A percentile compares a stretch with the other conserved stretches of the same genome.
These are phyloP conservation scores for Bolborhynchus lineola DNA, from an alignment of 2,113 vertebrate species.

Conservation along the genomic window DNA sequence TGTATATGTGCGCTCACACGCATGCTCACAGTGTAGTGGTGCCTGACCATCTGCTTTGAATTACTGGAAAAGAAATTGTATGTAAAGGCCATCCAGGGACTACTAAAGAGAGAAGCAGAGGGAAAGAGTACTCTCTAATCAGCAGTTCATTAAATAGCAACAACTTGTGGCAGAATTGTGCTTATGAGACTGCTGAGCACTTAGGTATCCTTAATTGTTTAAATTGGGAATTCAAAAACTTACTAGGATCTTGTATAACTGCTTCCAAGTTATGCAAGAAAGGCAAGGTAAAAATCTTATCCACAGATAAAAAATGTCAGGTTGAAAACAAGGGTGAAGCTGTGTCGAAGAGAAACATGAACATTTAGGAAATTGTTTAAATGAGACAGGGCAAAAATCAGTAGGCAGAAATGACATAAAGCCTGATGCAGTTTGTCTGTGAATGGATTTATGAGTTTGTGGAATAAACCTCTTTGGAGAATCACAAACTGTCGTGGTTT, in stretches of 20 bases:
- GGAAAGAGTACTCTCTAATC: conserved; percentile 5
- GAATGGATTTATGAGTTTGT: neutral
- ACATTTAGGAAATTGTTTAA: neutral
- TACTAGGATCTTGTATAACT: neutral
- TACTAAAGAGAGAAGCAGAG: neutral
- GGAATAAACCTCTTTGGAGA: neutral
- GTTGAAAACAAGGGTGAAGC: neutral
- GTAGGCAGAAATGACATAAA: neutral
- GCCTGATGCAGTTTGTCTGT: neutral
- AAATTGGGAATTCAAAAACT: conserved; percentile 7
- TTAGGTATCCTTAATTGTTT: conserved; percentile 23
- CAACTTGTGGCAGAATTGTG: conserved; percentile 16
- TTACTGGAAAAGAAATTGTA: conserved; percentile 1
- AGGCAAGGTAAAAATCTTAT: neutral
- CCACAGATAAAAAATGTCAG: neutral
- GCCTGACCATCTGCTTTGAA: conserved; percentile 14
- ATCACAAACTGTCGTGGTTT: too few relatives aligned
- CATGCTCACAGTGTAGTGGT: neutral
- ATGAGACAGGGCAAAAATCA: neutral
- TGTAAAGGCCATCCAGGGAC: conserved; percentile 1
- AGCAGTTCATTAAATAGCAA: conserved; percentile 59
- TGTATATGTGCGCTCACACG: neutral
- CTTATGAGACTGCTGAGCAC: neutral
- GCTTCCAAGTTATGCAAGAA: neutral
- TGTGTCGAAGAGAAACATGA: neutral